Evolutionary conservation across 2,888 invertebrate genomes (phyloP), one percentile per base, ranked within the genome.

Genomic region (Oscheius myriophilus): DNA sequence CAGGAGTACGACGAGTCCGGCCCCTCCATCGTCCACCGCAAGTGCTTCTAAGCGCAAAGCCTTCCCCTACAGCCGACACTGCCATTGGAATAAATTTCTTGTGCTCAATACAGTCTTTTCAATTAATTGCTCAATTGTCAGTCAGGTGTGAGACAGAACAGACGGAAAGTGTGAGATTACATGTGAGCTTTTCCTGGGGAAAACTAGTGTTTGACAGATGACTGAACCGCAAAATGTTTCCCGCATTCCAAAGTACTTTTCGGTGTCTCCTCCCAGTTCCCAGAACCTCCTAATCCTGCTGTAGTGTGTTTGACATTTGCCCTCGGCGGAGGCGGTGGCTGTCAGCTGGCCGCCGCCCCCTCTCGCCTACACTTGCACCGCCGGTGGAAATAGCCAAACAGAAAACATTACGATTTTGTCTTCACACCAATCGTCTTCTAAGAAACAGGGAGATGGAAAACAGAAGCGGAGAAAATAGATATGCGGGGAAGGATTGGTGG

Each of bases 1-100:
- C 94, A 94, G 90, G 95, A 95, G 90, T 95, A 95, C 91, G 95
- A 95, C 89, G 81, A 81, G 73, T 80, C 80, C 69, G 81, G 81
- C 68, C 79, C 81, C 64, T 81, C 81, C 65, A 80, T 78, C 69
- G 78, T 78, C 51, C 78, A 81, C 76, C 79, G 81, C 75, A 81
- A 81, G 71, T 81, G 78, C 78, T 78, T 78, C 78, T 78, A 78
- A 78, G 57, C 64, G 58, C 53, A n/a, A 46, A 46, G 49, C 61
- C 61, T 49, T 26, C 61, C 61, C 25, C 46, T n/a, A 61, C 61
- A 46, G 61, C 61, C 61, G 49, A 61, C 46, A 61, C 45, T 61
- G 61, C 61, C 61, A 61, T 61, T 49, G 33, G 49, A 61, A 61
- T 25, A 45, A 61, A 61, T 46, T 49, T 46, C 33, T 61, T 61